These are phyloP conservation scores for Slavum lentiscoides DNA, from an alignment of 2,888 invertebrate genomes.

Conservation along the genomic window DNA sequence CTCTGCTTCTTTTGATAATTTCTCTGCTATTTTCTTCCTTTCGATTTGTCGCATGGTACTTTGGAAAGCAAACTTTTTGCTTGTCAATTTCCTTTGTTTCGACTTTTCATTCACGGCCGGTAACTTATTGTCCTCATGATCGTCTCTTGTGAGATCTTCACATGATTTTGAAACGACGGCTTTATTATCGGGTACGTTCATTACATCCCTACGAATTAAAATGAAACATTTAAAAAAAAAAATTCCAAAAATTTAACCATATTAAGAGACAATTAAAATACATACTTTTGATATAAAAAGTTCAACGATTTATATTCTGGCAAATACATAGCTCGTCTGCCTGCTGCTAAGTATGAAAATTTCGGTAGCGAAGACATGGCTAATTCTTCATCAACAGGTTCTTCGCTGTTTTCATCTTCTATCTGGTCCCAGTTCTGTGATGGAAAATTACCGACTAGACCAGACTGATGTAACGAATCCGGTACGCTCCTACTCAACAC, in stretches of 20 bases:
- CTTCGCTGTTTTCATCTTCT: constrained; percentile 4
- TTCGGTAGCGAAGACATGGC: constrained; percentile 58
- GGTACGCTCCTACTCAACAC: constrained; percentile 79
- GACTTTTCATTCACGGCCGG: constrained; percentile 32
- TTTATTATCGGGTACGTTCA: constrained; percentile 18
- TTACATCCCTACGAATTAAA: constrained; percentile 8
- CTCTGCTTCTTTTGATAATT: constrained; percentile 75
- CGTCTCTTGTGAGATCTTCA: constrained; percentile 58
- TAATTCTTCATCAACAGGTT: constrained; percentile 31
- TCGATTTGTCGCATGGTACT: constrained; percentile 82
- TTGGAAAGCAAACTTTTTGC: constrained; percentile 72
- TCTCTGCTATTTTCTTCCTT: constrained; percentile 73
- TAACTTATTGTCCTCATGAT: constrained; percentile 45
- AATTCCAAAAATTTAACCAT: background rate
- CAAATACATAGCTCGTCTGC: constrained; percentile 80
- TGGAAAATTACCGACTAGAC: constrained; percentile 48
- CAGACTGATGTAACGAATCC: constrained; percentile 68
- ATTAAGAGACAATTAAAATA: background rate
- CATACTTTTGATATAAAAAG: constrained; percentile 56
- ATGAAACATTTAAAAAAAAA: background rate
- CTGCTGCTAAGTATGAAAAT: constrained; percentile 67
- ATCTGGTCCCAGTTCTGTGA: constrained; percentile 38
- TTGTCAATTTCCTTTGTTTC: constrained; percentile 39
- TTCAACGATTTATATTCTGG: constrained; percentile 61
- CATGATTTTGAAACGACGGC: constrained; percentile 61